These are phyloP conservation scores for Pollachius pollachius DNA, from an alignment of 2,113 vertebrate species.

Conservation along the genomic window DNA sequence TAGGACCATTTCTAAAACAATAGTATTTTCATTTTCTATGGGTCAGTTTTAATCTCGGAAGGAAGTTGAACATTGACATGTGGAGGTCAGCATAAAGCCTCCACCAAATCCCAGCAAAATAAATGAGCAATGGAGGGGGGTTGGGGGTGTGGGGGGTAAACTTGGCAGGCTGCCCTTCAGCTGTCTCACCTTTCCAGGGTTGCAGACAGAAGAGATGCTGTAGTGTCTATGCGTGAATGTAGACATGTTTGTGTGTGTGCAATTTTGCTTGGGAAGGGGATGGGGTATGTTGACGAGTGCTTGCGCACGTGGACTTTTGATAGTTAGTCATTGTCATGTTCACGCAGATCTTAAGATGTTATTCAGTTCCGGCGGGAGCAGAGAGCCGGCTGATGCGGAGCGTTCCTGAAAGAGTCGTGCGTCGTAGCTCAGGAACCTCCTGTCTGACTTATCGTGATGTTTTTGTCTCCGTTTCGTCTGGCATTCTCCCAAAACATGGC, in stretches of 20 bases:
- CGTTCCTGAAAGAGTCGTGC: background rate
- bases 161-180: background rate
- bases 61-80: constrained; percentile 9
- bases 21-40: constrained; percentile 6
- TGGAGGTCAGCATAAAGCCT: constrained; percentile 19
- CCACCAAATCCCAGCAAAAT: constrained; percentile 10
- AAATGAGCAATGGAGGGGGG: constrained; percentile 25
- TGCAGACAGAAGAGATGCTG: constrained; percentile 21
- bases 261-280: background rate
- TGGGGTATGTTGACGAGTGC: too few relatives aligned
- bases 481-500: constrained; percentile 1
- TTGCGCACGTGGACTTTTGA: constrained; percentile 20
- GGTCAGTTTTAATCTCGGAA: constrained; percentile 28
- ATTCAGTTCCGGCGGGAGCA: constrained; percentile 12
- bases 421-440: background rate
- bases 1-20: background rate
- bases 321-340: constrained; percentile 30
- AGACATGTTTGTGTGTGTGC: constrained; percentile 5
- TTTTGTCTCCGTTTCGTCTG: constrained; percentile 21
- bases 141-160: constrained; percentile 8
- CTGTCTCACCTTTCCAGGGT: constrained; percentile 13
- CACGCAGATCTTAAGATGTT: constrained; percentile 1
- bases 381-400: background rate
- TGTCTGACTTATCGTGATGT: constrained; percentile 14
- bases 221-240: constrained; percentile 23